Evolutionary conservation across 2,113 vertebrate genomes (phyloP).

Genomic region (Mesitornis unicolor): DNA sequence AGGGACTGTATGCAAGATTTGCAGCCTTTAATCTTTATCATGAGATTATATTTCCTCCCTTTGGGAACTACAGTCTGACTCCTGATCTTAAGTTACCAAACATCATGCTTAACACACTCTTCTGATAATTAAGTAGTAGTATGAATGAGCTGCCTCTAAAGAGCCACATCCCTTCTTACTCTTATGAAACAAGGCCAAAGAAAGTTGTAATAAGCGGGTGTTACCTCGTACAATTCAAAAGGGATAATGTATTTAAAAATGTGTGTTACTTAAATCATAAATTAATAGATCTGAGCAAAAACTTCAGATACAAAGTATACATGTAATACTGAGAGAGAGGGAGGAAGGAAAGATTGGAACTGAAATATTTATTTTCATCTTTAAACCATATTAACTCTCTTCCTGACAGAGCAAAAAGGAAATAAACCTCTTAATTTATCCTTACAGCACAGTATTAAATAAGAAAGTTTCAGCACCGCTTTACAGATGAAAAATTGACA

Average conservation of each 20-base stretch:
- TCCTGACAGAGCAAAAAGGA: conserved; percentile 13
- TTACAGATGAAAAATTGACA: conserved; percentile 39
- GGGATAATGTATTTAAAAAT: not conserved
- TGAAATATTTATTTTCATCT: not conserved
- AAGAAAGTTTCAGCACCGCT: not conserved
- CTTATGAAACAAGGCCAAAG: not conserved
- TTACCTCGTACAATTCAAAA: not conserved
- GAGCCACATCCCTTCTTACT: not conserved
- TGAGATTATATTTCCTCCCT: not conserved
- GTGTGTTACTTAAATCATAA: not conserved
- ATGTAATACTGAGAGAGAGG: not conserved
- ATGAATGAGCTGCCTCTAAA: not conserved
- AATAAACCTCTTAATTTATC: not conserved
- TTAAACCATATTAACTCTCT: not conserved
- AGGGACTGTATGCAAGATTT: not conserved
- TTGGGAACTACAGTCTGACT: not conserved
- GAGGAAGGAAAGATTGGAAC: not conserved
- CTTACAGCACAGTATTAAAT: not conserved
- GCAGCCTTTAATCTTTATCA: not conserved
- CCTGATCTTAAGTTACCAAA: not conserved
- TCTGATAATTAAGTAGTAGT: not conserved
- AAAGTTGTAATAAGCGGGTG: not conserved
- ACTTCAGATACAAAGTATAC: not conserved
- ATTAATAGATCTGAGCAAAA: not conserved
- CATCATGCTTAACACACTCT: not conserved